Conservation (phyloP, 2,888 invertebrate genomes). For the Cataglyphis albicans region DNA sequence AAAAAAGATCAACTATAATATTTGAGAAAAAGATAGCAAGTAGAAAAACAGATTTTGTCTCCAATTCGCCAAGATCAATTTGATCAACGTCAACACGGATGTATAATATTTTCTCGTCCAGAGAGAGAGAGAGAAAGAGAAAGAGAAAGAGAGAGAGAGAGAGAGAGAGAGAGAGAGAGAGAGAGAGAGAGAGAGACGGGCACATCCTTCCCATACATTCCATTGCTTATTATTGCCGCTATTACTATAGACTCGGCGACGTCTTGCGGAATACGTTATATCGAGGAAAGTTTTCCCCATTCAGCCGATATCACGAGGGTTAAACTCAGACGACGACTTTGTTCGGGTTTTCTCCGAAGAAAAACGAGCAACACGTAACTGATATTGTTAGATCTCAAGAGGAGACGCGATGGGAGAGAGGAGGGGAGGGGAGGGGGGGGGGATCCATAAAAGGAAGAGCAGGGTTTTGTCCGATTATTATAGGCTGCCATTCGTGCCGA, state of each 20-base stretch:
- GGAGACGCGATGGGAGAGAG: background rate
- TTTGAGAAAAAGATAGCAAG: background rate
- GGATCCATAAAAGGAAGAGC: background rate
- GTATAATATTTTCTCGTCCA: background rate
- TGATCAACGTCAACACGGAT: background rate
- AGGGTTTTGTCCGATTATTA: conserved; percentile 9
- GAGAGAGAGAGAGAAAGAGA: background rate
- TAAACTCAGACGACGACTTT: conserved; percentile 11
- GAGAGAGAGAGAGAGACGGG: background rate
- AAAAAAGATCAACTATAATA: background rate
- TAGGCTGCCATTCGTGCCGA: background rate
- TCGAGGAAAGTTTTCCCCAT: background rate
- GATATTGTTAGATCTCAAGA: conserved; percentile 9
- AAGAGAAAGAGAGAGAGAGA: background rate
- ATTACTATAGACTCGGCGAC: conserved; percentile 2
- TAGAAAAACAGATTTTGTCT: background rate
- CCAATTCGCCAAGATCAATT: background rate
- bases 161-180: background rate
- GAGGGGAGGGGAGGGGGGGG: too few relatives aligned
- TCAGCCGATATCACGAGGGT: background rate
- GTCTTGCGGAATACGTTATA: background rate
- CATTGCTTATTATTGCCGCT: conserved; percentile 14
- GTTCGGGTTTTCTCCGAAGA: conserved; percentile 4
- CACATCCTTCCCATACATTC: background rate
- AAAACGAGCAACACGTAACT: background rate